Evolutionary conservation across 2,888 invertebrate genomes (phyloP), one percentile per base, ranked within the genome.

Genomic region (Melanophora roralis): DNA sequence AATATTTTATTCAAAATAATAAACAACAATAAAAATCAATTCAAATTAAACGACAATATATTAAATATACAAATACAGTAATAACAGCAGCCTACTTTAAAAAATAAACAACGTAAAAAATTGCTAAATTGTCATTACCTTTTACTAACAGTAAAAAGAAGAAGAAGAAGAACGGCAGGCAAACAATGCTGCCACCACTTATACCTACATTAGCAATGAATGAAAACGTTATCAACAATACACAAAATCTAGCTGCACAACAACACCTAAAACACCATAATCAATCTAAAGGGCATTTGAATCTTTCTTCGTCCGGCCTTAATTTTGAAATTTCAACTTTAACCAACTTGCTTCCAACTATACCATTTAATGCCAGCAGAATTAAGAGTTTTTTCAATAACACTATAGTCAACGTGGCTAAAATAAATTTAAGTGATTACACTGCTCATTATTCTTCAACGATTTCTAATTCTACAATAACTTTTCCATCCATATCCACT

Each of bases 321-420:
- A 59, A 27, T 12, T 11, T n/a, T 71, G 49, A 14, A 32, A 49
- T 8, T 71, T 32, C 49, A 47, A 49, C 27, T 43, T 49, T 9
- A 14, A 47, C 19, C 43, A 53, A 67, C 27, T 59, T 55, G 21
- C 43, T 65, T 3, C 72, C 72, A 3, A 59, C 67, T 12, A 34
- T 38, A 14, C 72, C 53, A 16, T 60, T 51, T 27, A 69, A 57
- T 32, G 32, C 53, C 51, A 74, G n/a, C 40, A 67, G 59, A 43
- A 67, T 80, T 45, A 86, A 85, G 76, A 73, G 83, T 60, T 81
- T 87, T 76, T 82, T 86, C 12, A 84, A 85, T 68, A 85, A 83
- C 60, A 87, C 87, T 40, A 68, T 87, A 49, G 83, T 84, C 45
- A 82, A 85, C 27, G 83, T 86, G 71, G 76, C 81, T 45, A 82